Evolutionary conservation across 2,888 invertebrate species (phyloP).

Genomic region (Beris chalybata): DNA sequence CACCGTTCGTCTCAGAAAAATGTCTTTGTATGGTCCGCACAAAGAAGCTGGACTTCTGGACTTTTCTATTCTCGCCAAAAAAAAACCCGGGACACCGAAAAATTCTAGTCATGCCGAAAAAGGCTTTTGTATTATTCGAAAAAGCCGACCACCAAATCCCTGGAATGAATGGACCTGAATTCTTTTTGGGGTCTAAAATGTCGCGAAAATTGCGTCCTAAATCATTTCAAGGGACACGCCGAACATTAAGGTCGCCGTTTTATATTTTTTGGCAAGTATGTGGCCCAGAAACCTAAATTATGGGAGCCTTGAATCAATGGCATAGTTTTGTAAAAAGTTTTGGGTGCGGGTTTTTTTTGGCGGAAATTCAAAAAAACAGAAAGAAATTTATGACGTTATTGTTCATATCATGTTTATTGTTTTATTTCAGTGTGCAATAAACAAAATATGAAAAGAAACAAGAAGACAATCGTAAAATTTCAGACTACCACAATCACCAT

Average conservation of each 20-base stretch:
- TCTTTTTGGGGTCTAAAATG: constrained; percentile 11
- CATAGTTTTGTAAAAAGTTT: not conserved
- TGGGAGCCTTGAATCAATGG: constrained; percentile 13
- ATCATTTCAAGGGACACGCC: constrained; percentile 19
- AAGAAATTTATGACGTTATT: constrained; percentile 29
- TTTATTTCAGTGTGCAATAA: constrained; percentile 23
- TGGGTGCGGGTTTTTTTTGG: too few relatives aligned
- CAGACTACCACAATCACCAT: constrained; percentile 9
- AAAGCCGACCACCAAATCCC: constrained; percentile 9
- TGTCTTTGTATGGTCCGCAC: not conserved
- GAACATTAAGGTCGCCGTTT: constrained; percentile 2
- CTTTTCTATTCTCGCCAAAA: not conserved
- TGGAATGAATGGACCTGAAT: constrained; percentile 8
- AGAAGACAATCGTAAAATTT: not conserved
- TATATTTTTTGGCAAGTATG: not conserved
- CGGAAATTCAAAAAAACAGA: not conserved
- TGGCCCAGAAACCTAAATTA: constrained; percentile 17
- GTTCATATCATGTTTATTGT: constrained; percentile 26
- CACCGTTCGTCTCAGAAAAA: not conserved
- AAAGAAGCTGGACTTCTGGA: not conserved
- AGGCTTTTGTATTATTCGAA: constrained; percentile 11
- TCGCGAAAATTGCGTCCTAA: constrained; percentile 24
- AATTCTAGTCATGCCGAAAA: not conserved
- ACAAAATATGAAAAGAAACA: constrained; percentile 8
- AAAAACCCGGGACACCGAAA: not conserved